Evolutionary conservation across 2,797 vertebrate genomes (phyloP).

Genomic region (Semaprochilodus insignis): DNA sequence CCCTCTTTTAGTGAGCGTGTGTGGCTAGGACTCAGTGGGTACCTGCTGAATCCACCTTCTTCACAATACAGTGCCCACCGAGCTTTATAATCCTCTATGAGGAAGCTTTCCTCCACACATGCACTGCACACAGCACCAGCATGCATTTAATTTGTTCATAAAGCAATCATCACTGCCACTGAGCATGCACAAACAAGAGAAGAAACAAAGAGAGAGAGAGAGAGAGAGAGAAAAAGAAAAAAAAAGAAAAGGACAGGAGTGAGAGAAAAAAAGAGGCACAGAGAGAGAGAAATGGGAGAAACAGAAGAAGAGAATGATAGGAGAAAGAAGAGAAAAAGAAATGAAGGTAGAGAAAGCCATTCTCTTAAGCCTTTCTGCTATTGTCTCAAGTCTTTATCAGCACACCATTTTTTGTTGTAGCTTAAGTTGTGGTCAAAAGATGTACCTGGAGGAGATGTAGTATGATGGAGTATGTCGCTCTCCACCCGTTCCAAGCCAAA

Average conservation of each 20-base stretch:
- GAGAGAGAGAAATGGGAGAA: background rate
- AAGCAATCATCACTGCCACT: background rate
- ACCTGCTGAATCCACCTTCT: slow-evolving; percentile 73
- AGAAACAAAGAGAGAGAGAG: background rate
- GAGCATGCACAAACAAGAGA: background rate
- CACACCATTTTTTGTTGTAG: too few species aligned
- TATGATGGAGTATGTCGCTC: too few species aligned
- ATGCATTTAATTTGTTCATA: background rate
- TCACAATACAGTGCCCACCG: slow-evolving; percentile 71
- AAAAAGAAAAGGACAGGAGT: too few species aligned
- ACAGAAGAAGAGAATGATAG: background rate
- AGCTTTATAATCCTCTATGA: slow-evolving; percentile 77
- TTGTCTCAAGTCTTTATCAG: too few species aligned
- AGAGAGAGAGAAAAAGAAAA: background rate
- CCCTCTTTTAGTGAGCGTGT: slow-evolving; percentile 66
- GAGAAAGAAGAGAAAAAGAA: background rate
- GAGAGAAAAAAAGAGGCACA: background rate
- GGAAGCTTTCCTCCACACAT: slow-evolving; percentile 71
- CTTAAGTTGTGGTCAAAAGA: too few species aligned
- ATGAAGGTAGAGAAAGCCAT: too few species aligned
- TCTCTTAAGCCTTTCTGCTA: too few species aligned
- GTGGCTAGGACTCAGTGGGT: slow-evolving; percentile 67
- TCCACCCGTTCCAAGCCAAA: too few species aligned
- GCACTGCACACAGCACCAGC: slow-evolving; percentile 58
- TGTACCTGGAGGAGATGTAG: too few species aligned